Percentiles rank a stretch among this genome's conserved stretches.
Evolutionary conservation across 2,888 invertebrate genomes (phyloP).

Genomic region (Julus scanicus): DNA sequence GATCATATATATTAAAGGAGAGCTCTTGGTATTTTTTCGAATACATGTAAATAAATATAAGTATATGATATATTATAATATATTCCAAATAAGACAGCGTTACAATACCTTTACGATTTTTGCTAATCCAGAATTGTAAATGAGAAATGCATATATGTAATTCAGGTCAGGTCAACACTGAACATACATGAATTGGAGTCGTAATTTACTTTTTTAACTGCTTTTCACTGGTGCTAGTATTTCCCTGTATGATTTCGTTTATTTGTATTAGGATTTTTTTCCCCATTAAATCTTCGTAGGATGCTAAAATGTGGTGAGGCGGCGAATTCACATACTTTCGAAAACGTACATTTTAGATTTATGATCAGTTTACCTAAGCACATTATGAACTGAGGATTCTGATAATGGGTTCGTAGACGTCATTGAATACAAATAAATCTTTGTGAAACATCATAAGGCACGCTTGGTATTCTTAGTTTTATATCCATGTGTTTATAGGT

Average conservation of each 20-base stretch:
- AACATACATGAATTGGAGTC: neutral
- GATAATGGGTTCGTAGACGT: neutral
- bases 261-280: neutral
- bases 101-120: neutral
- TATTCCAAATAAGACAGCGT: neutral
- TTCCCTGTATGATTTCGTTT: neutral
- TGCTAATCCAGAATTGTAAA: neutral
- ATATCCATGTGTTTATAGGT: neutral
- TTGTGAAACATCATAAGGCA: neutral
- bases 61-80: neutral
- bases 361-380: neutral
- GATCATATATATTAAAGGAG: neutral
- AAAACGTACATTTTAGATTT: neutral
- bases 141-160: neutral
- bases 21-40: neutral
- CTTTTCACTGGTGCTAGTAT: neutral
- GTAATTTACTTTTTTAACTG: neutral
- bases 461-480: neutral
- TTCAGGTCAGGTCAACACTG: neutral
- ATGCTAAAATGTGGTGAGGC: neutral
- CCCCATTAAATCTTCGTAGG: neutral
- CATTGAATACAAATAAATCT: constrained; percentile 4
- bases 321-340: neutral
- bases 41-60: too few species aligned
- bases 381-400: neutral